Base-by-base conservation (phyloP, 2,113 vertebrate species). In the Crotalus tigris region DNA sequence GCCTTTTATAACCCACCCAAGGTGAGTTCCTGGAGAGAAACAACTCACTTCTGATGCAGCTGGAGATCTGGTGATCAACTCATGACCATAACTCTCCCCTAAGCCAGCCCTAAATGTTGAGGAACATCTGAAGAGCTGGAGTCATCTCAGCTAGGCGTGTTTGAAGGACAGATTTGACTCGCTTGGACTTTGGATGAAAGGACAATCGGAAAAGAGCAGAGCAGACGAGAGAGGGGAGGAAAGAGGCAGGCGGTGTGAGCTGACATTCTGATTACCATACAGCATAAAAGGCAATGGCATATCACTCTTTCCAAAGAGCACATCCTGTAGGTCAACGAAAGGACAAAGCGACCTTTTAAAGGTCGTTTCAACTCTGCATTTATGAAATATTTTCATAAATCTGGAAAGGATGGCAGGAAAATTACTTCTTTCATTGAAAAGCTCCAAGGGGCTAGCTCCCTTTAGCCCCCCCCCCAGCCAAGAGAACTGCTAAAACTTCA, bases 181-280 rank as follows among this genome's bases (percentile, higher is more conserved):
- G 44, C 54, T 87, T 17, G 0, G 94, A 57, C 21, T 17, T 90
- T 92, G 90, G 54, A 91, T 85, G 81, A 93, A 90, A 86, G 49
- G 57, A 90, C 49, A 92, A 11, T 46, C 9, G 15, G 92, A 89
- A 88, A 64, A 91, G 59, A 90, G 29, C 64, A 91, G 94, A 94
- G 26, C n/a, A 94, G 93, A 93, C 51, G 93, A 91, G 94, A 93
- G 1, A 29, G 88, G 90, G 61, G 75, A 17, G 29, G 57, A 90
- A 95, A 93, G 93, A 49, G 75, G 54, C 19, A 39, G 93, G 94
- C 88, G 90, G 54, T 46, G 91, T 44, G 5, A 29, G 85, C 1
- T 96, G 92, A 94, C 95, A 96, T 96, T 94, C 95, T 93, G 94
- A 0, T 93, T 94, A 94, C 61, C 26, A 44, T 24, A 3, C 33